These are phyloP conservation scores for Chrysemys picta DNA, from an alignment of 2,113 vertebrate genomes.

Conservation along the genomic window DNA sequence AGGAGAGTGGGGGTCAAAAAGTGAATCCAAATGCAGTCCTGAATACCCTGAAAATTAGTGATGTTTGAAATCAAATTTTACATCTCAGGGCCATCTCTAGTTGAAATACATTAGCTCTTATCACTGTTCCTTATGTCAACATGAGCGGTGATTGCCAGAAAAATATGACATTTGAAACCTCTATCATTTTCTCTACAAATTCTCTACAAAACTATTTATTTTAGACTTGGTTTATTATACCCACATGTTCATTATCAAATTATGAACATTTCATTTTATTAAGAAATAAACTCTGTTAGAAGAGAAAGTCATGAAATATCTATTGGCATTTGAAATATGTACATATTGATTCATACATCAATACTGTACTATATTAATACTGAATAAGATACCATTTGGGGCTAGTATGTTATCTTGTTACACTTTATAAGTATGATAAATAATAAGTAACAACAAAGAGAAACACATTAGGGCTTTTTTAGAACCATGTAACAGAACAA, in stretches of 20 bases:
- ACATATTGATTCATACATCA: conserved; percentile 48
- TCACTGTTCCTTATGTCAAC: background rate
- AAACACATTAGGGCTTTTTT: background rate
- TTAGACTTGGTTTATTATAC: background rate
- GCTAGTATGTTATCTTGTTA: conserved; percentile 23
- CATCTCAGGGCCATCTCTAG: background rate
- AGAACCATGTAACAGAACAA: background rate
- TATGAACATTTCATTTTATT: conserved; percentile 54
- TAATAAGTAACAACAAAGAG: background rate
- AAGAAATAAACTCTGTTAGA: conserved; percentile 43
- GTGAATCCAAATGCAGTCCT: background rate
- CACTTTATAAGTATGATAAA: conserved; percentile 37
- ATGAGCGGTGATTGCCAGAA: background rate
- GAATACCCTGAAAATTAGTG: background rate
- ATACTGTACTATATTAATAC: background rate
- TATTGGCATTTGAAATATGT: conserved; percentile 47
- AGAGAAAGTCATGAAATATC: conserved; percentile 16
- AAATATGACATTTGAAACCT: background rate
- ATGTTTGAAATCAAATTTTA: rapidly evolving
- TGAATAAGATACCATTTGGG: background rate
- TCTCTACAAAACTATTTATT: background rate
- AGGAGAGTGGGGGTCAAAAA: background rate
- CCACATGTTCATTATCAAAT: background rate
- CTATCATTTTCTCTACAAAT: background rate
- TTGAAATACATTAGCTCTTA: background rate